Percentiles rank a stretch among this genome's conserved stretches.
These are phyloP conservation scores for Nephrotoma appendiculata DNA, from an alignment of 2,888 invertebrate species.

Conservation along the genomic window DNA sequence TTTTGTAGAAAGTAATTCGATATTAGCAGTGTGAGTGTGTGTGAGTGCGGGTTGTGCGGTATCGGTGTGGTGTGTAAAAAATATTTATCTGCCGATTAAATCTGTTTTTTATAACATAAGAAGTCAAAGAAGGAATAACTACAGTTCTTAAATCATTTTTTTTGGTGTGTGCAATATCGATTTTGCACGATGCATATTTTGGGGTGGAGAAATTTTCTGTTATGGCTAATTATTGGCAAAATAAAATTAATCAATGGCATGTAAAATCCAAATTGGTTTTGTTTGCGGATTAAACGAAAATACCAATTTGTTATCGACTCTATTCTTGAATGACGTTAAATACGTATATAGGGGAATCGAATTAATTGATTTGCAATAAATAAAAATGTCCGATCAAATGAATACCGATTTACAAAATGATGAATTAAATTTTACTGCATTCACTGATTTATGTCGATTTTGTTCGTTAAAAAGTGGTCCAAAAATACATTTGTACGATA, in stretches of 20 bases:
- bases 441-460: slow-evolving; percentile 53
- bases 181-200: background rate
- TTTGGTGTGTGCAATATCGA: background rate
- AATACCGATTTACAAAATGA: slow-evolving; percentile 21
- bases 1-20: background rate
- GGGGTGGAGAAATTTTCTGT: background rate
- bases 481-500: slow-evolving; percentile 54
- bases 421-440: slow-evolving; percentile 50
- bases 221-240: background rate
- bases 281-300: background rate
- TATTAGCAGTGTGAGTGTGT: background rate
- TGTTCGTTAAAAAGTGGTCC: slow-evolving; percentile 55
- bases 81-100: background rate
- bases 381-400: slow-evolving; percentile 21
- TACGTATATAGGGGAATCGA: no score
- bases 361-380: background rate
- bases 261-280: background rate
- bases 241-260: background rate
- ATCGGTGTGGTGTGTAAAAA: background rate
- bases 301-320: background rate
- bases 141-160: background rate
- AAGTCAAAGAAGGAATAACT: background rate
- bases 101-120: background rate
- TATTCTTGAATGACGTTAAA: no score
- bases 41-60: no score